Evolutionary conservation across 2,797 vertebrate species (phyloP).

Genomic region (Rhabdophis nuchalis): DNA sequence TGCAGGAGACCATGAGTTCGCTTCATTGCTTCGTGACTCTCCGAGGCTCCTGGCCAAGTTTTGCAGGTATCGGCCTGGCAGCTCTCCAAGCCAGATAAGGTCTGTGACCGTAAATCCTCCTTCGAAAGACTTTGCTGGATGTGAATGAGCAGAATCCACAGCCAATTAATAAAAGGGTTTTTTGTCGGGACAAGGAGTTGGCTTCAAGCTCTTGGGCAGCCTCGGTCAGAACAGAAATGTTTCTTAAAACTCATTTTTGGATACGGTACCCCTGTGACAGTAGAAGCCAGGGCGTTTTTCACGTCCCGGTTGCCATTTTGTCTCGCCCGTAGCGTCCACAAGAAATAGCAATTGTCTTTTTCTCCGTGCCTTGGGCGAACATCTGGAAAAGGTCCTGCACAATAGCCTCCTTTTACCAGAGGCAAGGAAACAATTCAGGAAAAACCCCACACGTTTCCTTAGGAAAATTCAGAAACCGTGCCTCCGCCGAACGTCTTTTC

Average conservation of each 20-base stretch:
- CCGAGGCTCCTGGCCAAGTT: too few species aligned
- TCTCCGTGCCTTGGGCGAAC: neutral
- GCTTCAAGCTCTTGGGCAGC: too few species aligned
- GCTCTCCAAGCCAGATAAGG: too few species aligned
- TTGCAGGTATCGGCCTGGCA: too few species aligned
- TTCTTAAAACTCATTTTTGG: neutral
- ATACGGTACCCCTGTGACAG: accelerated
- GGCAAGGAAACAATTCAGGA: neutral
- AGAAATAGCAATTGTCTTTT: neutral
- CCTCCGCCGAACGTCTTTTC: neutral
- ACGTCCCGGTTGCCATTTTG: neutral
- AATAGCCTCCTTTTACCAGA: neutral
- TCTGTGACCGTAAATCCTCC: too few species aligned
- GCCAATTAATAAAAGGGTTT: too few species aligned
- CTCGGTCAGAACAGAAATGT: neutral
- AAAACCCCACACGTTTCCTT: neutral
- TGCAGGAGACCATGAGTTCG: too few species aligned
- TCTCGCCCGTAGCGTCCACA: neutral
- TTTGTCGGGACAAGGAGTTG: too few species aligned
- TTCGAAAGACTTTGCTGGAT: too few species aligned
- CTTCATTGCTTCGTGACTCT: too few species aligned
- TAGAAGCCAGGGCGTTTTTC: neutral
- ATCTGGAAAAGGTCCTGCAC: neutral
- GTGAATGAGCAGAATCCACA: too few species aligned
- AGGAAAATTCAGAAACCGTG: neutral